Conservation (phyloP, 2,797 vertebrate species). For the Lindbergichthys nudifrons region DNA sequence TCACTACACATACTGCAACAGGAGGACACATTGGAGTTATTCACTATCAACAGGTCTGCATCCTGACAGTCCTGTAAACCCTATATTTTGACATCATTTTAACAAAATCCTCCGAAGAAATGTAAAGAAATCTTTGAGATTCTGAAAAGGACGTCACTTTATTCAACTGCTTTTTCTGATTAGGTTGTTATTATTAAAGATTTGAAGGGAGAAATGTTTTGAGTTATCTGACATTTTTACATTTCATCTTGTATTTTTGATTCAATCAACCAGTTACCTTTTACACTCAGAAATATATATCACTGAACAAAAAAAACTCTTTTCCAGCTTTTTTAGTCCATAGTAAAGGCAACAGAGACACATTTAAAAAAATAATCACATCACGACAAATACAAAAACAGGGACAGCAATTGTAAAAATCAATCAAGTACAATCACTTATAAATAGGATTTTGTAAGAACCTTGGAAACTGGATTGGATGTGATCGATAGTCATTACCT, state of each 20-base stretch:
- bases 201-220: not conserved
- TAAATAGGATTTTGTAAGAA: not conserved
- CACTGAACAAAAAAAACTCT: not conserved
- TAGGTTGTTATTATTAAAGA: no score
- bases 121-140: not conserved
- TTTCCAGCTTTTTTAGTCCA: not conserved
- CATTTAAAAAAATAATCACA: no score
- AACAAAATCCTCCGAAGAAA: not conserved
- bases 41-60: conserved; percentile 8
- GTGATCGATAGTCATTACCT: not conserved
- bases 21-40: not conserved
- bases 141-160: not conserved
- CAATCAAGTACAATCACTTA: not conserved
- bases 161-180: no score
- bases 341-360: not conserved
- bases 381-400: not conserved
- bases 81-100: not conserved
- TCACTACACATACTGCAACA: not conserved
- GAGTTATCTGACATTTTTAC: not conserved
- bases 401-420: conserved; percentile 3
- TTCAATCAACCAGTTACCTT: not conserved
- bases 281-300: not conserved
- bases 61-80: not conserved
- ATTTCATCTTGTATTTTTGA: not conserved
- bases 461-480: not conserved